Evolutionary conservation across 2,797 vertebrate species (phyloP), one percentile per base, ranked within the genome.

Genomic region (Acipenser transmontanus): DNA sequence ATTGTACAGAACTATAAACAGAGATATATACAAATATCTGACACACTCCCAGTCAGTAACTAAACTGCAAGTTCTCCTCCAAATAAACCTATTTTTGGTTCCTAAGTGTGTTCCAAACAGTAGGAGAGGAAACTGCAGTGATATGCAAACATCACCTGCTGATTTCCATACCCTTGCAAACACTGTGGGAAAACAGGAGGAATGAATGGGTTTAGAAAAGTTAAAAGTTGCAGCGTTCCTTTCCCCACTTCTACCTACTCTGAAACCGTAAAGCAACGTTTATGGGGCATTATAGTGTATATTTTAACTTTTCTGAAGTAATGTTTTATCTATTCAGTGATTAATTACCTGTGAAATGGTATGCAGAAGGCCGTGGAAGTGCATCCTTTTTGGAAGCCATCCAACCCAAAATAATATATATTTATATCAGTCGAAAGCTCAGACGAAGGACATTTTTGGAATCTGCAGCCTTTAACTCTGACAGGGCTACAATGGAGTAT

Each of bases 121-220:
- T 34, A 34, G 34, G 34, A 34, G 34, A 34, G 34, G 34, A 34
- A 34, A 34, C 34, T 34, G 34, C 34, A 4, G 34, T 34, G 34
- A 84, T 69, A 81, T 84, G 85, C 83, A 84, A 80, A 81, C 84
- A 84, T 88, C 85, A 83, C 82, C 82, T 34, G 34, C 34, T 34
- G 34, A 34, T 83, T 69, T 85, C 76, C 85, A 83, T 78, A 71
- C 80, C 77, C 81, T 87, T 85, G 88, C 76, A 87, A 76, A 61
- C 77, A 87, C 88, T 86, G 85, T 83, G 76, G 64, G 0, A 66
- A 69, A 49, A 48, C 64, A 60, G 34, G 50, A 47, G 51, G 59
- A 57, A 54, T 50, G 51, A 50, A 68, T 73, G 47, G 59, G 69
- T n/a, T 34, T 50, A 54, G 14, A 7, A 34, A 7, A 54, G 50